These are phyloP conservation scores for Eolophus roseicapilla DNA, from an alignment of 2,113 vertebrate genomes.

Conservation along the genomic window DNA sequence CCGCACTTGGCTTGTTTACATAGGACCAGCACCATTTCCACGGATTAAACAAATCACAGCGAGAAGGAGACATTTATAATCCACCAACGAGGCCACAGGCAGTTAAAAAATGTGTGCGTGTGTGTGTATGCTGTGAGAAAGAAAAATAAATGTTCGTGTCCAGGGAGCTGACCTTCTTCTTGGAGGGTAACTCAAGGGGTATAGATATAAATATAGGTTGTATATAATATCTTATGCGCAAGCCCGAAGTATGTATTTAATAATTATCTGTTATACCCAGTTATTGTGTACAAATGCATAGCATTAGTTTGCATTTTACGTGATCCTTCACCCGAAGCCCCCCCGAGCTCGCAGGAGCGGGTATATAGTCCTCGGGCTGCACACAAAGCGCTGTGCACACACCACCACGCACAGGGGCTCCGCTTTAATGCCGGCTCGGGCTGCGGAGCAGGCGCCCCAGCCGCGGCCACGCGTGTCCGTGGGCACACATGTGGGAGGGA, in stretches of 20 bases:
- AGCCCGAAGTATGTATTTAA: conserved; percentile 11
- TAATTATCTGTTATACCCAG: conserved; percentile 28
- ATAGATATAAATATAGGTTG: conserved; percentile 52
- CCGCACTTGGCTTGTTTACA: conserved; percentile 98
- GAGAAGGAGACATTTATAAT: conserved; percentile 95
- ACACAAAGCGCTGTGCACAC: not conserved
- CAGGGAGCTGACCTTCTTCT: conserved; percentile 85
- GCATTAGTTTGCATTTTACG: conserved; percentile 23
- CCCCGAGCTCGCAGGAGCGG: not conserved
- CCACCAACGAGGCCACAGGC: conserved; percentile 89
- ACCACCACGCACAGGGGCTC: not conserved
- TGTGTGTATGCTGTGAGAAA: conserved; percentile 74
- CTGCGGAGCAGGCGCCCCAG: not conserved
- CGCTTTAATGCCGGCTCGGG: not conserved
- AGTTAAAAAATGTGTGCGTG: conserved; percentile 81
- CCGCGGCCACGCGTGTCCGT: not conserved
- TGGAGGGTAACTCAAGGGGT: conserved; percentile 68
- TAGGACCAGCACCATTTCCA: conserved; percentile 95
- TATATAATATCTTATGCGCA: not conserved
- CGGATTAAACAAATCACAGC: conserved; percentile 98
- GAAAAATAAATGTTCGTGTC: conserved; percentile 83
- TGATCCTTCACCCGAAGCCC: not conserved
- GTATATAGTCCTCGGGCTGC: accelerated
- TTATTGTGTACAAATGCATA: not conserved
- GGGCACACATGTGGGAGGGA: not conserved